Base-by-base conservation (phyloP, 2,113 vertebrate species). In the Pao palembangensis region DNA sequence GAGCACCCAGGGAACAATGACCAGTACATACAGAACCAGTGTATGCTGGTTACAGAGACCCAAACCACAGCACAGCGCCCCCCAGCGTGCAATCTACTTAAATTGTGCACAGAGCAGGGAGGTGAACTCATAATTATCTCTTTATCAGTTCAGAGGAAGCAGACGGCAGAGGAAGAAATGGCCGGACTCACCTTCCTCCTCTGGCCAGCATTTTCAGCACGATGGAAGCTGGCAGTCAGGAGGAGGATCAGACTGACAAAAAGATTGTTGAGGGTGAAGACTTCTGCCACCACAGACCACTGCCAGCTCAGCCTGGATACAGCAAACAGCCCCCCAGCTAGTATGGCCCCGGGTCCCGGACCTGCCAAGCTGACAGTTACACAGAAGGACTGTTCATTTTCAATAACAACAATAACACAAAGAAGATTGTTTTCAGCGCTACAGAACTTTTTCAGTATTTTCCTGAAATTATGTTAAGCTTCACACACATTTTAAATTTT, bases 21-120 rank as follows among this genome's bases (percentile, higher is more conserved):
- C 87, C 13, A 91, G 60, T 0, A 96, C 25, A 51, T 98, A 98
- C 19, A 99, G 69, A 34, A 93, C 86, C 73, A 98, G 85, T 0
- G 97, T 98, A 87, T 99, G 97, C 81, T 99, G 97, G 75, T 98
- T 98, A 84, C 95, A 96, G 57, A 99, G 83, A n/a, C 96, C 94
- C 59, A 99, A 85, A 51, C 95, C 94, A 51, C 94, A 98, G 85
- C 91, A 95, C 34, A 98, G 94, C 34, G 96, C 97, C 71, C 96
- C 97, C 78, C 83, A 81, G 15, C 86, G 90, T 57, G 92, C 90
- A 87, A 93, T 71, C 97, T 99, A 72, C 55, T 14, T 63, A 55
- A 34, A 42, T 61, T 55, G 2, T 75, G 49, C 17, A 28, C 16
- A 57, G 10, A 28, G 41, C 16, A 5, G 55, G 44, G 44, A 58